Percentiles rank a stretch among this genome's conserved stretches.
phyloP scores from a whole-genome alignment of 2,113 vertebrate genomes.

The Cepphus grylle region DNA sequence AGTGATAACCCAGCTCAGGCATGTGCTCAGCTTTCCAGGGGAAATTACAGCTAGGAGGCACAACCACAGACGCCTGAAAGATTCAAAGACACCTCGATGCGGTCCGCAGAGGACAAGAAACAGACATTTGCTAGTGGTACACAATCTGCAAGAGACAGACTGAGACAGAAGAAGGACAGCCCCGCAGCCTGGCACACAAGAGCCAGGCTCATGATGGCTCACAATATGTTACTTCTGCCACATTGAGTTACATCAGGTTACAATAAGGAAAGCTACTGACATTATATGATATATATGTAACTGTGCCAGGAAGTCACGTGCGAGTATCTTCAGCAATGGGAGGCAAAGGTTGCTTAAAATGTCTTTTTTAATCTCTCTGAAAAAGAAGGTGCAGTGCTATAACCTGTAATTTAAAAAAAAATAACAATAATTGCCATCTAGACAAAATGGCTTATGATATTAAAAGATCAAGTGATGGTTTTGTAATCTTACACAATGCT shows the following conservation, averaged over 20 bases:
- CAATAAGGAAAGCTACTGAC: background rate
- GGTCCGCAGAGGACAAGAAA: background rate
- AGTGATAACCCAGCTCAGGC: background rate
- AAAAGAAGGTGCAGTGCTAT: background rate
- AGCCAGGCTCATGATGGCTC: background rate
- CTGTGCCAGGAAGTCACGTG: background rate
- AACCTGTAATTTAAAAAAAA: background rate
- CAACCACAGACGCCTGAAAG: background rate
- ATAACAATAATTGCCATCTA: background rate
- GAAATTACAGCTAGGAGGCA: background rate
- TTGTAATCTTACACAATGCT: background rate
- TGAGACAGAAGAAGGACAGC: background rate
- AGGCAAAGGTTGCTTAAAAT: background rate
- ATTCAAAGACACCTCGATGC: background rate
- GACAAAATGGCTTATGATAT: background rate
- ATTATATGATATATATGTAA: background rate
- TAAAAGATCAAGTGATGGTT: background rate
- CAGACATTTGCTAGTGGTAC: background rate
- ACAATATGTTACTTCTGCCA: slow-evolving; percentile 47
- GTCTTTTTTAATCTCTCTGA: background rate
- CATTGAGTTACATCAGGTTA: background rate
- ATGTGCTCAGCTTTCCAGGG: background rate
- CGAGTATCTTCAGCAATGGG: background rate
- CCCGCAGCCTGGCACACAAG: background rate
- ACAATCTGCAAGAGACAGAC: slow-evolving; percentile 10